A percentile compares a stretch with the other conserved stretches of the same genome.
Evolutionary conservation across 2,797 vertebrate species (phyloP).

Genomic region (Gymnothorax javanicus): DNA sequence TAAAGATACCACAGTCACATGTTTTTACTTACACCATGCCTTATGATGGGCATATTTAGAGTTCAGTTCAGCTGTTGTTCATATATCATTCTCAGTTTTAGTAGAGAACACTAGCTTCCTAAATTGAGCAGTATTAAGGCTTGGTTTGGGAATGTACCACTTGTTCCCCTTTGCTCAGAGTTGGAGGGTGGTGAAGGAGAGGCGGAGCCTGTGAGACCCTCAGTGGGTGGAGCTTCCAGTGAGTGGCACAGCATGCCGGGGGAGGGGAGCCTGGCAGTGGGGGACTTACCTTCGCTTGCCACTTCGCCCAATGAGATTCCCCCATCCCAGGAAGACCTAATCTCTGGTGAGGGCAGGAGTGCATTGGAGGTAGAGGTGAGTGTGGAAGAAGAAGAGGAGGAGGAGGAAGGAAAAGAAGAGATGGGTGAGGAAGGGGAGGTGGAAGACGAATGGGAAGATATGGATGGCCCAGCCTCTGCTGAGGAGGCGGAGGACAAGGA

Average conservation of each 20-base stretch:
- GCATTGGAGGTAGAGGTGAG: not conserved
- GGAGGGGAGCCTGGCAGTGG: not conserved
- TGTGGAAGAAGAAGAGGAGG: not conserved
- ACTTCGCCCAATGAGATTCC: not conserved
- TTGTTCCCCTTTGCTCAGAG: conserved; percentile 11
- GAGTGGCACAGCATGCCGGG: conserved; percentile 33
- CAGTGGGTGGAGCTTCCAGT: conserved; percentile 11
- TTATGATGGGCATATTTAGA: no score
- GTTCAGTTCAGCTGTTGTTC: not conserved
- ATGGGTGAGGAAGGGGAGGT: not conserved
- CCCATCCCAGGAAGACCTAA: not conserved
- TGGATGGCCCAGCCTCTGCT: not conserved
- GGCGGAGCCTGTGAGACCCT: conserved; percentile 8
- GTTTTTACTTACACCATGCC: not conserved
- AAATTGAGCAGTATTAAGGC: not conserved
- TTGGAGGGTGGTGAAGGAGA: not conserved
- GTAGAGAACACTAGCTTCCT: not conserved
- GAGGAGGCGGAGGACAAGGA: conserved; percentile 33
- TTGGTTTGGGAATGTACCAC: not conserved
- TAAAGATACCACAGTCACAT: not conserved
- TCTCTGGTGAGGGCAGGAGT: not conserved
- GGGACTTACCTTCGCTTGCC: not conserved
- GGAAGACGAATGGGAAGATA: not conserved
- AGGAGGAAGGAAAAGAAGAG: not conserved
- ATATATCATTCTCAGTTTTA: not conserved